Base-by-base conservation (phyloP, 2,113 vertebrate species). In the Anseranas semipalmata region DNA sequence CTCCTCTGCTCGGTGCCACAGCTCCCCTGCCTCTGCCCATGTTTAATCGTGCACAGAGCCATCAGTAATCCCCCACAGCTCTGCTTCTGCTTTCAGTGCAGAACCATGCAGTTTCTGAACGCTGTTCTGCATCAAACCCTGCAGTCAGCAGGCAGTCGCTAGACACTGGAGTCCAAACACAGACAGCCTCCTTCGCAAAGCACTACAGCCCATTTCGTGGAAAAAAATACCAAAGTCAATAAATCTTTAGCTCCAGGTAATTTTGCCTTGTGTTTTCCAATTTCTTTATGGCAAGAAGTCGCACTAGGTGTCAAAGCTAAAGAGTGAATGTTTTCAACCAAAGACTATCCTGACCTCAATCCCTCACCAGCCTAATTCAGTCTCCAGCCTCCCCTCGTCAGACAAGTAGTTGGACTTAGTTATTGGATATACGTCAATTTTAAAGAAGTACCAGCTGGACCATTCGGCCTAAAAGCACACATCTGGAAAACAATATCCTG, bases 401-500 rank as follows among this genome's bases (percentile, higher is more conserved):
- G n/a, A 27, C 58, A 78, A 79, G 41, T 39, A 58, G 21, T 71
- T 96, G 39, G 50, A 85, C 74, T 77, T 63, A 11, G 56, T 30
- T 71, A 67, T 60, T 83, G 45, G 37, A 80, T 52, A n/a, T 27
- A 28, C 9, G 56, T 9, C 8, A 33, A 28, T 37, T 56, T 75
- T 82, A 60, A 48, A 10, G 79, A 88, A 89, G 45, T 15, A 85
- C 45, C 39, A 81, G 53, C 67, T 85, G 84, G 89, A 75, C 32
- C 30, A 70, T 59, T 67, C 92, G 71, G 62, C 76, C 33, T 74
- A 81, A 71, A 85, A 93, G 75, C 21, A 24, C 62, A 19, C 37
- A 87, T 58, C 71, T 87, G 39, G 85, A 85, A 92, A 95, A 83
- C 66, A 71, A 79, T 76, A 62, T 79, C 70, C 74, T 88, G 62